Evolutionary conservation across 2,113 vertebrate species (phyloP).

Genomic region (Lota lota): DNA sequence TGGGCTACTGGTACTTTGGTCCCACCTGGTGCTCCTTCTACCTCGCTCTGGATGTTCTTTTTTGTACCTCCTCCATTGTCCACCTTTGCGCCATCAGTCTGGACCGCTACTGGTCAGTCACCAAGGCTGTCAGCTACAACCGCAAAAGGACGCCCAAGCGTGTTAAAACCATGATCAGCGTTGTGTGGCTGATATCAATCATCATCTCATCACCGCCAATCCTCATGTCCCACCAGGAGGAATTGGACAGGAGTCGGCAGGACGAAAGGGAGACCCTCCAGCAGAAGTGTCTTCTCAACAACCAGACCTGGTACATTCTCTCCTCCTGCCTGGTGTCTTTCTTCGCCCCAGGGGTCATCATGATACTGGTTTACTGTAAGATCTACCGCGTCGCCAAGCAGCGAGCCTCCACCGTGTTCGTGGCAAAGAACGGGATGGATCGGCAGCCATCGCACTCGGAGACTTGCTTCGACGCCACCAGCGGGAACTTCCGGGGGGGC

Average conservation of each 20-base stretch:
- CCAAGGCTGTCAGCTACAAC: constrained; percentile 80
- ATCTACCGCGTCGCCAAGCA: constrained; percentile 81
- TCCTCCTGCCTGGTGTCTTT: constrained; percentile 83
- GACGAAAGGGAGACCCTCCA: not conserved
- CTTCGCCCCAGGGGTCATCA: constrained; percentile 82
- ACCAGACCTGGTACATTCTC: constrained; percentile 87
- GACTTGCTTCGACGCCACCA: constrained; percentile 51
- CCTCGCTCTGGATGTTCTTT: constrained; percentile 82
- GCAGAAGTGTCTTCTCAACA: constrained; percentile 76
- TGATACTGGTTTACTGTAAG: constrained; percentile 83
- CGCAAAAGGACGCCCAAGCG: constrained; percentile 77
- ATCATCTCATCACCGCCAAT: constrained; percentile 83
- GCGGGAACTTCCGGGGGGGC: constrained; percentile 14
- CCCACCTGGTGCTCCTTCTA: constrained; percentile 85
- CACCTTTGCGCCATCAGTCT: constrained; percentile 88
- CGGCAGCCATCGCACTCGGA: constrained; percentile 61
- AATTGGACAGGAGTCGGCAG: not conserved
- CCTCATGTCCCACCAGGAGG: constrained; percentile 61
- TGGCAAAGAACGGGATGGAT: constrained; percentile 62
- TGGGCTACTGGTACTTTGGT: constrained; percentile 84
- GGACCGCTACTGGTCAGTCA: constrained; percentile 86
- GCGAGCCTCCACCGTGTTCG: constrained; percentile 69
- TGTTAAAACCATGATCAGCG: constrained; percentile 79
- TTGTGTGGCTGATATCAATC: constrained; percentile 76
- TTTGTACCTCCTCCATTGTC: constrained; percentile 85